These are phyloP conservation scores for Sula dactylatra DNA, from an alignment of 2,113 vertebrate genomes.

Conservation along the genomic window DNA sequence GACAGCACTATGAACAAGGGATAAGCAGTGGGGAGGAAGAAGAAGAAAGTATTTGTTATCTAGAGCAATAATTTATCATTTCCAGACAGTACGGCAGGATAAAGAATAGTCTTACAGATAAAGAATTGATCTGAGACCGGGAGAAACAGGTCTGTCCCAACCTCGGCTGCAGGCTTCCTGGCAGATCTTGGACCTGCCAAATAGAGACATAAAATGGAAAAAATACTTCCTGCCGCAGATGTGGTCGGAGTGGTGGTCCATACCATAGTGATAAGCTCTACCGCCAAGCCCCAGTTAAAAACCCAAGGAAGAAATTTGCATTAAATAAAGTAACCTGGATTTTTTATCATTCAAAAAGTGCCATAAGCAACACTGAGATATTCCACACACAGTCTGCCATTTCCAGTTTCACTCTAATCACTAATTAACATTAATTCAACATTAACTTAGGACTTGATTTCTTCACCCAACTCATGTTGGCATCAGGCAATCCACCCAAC, in stretches of 20 bases:
- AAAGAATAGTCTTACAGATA: conserved; percentile 3
- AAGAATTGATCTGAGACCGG: conserved; percentile 4
- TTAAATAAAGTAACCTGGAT: not conserved
- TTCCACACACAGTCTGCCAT: not conserved
- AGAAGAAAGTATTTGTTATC: not conserved
- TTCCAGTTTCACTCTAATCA: conserved; percentile 4
- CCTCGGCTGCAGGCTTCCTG: not conserved
- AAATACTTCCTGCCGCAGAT: not conserved
- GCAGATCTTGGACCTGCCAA: not conserved
- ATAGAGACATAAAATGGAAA: not conserved
- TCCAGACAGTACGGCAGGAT: not conserved
- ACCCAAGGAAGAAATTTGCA: not conserved
- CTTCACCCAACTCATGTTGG: not conserved
- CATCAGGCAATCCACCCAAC: not conserved
- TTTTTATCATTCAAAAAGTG: conserved; percentile 13
- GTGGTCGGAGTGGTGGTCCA: not conserved
- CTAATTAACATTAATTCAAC: conserved; percentile 33
- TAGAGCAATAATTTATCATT: conserved; percentile 24
- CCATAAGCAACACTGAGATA: not conserved
- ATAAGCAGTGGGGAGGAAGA: not conserved
- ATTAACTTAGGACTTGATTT: not conserved
- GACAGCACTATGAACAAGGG: not conserved
- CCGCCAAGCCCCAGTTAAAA: not conserved
- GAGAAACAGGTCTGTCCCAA: not conserved
- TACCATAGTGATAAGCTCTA: not conserved